These are phyloP conservation scores for Sipha maydis DNA, from an alignment of 2,888 invertebrate genomes.

Conservation along the genomic window DNA sequence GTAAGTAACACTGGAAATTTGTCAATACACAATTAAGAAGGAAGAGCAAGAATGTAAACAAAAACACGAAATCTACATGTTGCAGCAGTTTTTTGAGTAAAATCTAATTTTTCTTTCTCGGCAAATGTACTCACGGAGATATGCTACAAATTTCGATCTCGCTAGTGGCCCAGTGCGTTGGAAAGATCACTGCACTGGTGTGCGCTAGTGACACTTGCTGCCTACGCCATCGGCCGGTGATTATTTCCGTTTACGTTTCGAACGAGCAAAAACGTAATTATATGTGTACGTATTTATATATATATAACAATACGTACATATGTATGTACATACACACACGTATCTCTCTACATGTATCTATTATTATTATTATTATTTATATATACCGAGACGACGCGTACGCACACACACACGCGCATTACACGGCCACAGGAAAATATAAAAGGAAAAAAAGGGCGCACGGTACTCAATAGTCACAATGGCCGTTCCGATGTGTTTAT, in stretches of 20 bases:
- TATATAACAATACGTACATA: background rate
- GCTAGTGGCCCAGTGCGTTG: background rate
- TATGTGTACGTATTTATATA: background rate
- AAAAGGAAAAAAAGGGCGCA: conserved; percentile 37
- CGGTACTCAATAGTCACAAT: conserved; percentile 33
- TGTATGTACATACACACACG: background rate
- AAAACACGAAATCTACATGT: background rate
- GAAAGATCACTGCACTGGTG: background rate
- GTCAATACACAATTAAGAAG: background rate
- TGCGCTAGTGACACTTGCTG: background rate
- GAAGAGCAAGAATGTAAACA: background rate
- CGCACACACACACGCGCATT: background rate
- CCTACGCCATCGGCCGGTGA: conserved; percentile 40
- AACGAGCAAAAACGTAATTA: background rate
- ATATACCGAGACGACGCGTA: conserved; percentile 15
- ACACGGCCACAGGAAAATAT: conserved; percentile 1
- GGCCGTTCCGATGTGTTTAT: conserved; percentile 42
- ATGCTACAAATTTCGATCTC: background rate
- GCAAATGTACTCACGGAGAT: no score
- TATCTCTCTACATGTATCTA: conserved; percentile 6
- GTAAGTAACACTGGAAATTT: background rate
- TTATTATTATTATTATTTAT: conserved; percentile 31
- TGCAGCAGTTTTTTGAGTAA: no score
- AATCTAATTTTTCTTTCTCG: no score
- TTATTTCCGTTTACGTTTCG: conserved; percentile 38